Base-by-base conservation (phyloP, 2,113 vertebrate species). In the Poeciliopsis retropinna region DNA sequence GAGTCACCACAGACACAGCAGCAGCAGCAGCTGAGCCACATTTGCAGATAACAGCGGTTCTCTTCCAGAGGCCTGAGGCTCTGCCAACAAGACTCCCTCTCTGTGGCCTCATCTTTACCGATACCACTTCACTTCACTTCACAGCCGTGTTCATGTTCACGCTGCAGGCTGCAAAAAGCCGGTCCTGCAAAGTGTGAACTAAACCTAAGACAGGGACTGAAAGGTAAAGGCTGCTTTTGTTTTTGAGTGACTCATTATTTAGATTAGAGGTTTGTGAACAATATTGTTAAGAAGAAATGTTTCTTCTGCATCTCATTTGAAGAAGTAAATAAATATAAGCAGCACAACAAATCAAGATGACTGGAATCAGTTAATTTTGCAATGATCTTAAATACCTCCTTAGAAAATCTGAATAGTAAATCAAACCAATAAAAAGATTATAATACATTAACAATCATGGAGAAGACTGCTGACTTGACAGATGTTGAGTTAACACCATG, bases 31-130 rank as follows among this genome's bases (percentile, higher is more conserved):
- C 67, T 68, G 31, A 74, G 85, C 82, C 64, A 84, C 78, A 34
- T 85, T 82, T 84, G 87, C 87, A 89, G 88, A 90, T 91, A 87
- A 87, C 72, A 79, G 80, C 27, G 6, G 82, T 79, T 84, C 51
- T 76, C 70, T 84, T 89, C 83, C 87, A 83, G 80, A 57, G 47
- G 71, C 85, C 72, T 79, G 31, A 41, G 41, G 84, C 85, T 79
- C 76, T 87, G 90, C 87, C 90, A 90, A 66, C 73, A 51, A 71
- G 57, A 80, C 83, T 83, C 81, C 77, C 82, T 86, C 83, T 81
- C 67, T 1, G 72, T 60, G 57, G 44, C 73, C 75, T 88, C 75
- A 34, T 78, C 72, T 37, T 75, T 70, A 60, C 62, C 71, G 65
- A 72, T 0, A 51, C 68, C 67, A 41, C 78, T 68, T 32, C 2